phyloP scores from a whole-genome alignment of 2,888 invertebrate genomes.

The Dolomedes plantarius region DNA sequence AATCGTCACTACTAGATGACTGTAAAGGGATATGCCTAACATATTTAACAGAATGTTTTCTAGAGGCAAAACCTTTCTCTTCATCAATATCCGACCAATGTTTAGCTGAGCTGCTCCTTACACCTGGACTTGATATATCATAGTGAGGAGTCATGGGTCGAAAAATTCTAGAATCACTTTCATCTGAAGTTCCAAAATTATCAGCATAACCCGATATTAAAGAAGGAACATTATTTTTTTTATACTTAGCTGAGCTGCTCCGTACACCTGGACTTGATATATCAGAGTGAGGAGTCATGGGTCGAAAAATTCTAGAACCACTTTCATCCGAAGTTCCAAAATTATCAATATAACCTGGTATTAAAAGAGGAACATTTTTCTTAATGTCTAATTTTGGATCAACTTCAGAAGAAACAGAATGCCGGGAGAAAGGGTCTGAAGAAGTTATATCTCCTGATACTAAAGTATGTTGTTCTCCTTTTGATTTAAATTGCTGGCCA shows the following conservation, averaged over 20 bases:
- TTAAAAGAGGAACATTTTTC: background rate
- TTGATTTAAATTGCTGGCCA: too few species aligned
- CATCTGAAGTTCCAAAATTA: background rate
- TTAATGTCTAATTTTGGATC: too few species aligned
- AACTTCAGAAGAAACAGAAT: too few species aligned
- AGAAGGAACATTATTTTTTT: background rate
- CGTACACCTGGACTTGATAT: slow-evolving; percentile 7
- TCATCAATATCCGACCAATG: too few species aligned
- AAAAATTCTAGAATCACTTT: background rate
- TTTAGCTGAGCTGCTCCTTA: too few species aligned
- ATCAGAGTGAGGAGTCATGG: slow-evolving; percentile 23
- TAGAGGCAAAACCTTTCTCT: too few species aligned
- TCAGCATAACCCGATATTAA: background rate
- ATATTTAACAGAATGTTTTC: too few species aligned
- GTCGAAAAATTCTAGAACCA: background rate
- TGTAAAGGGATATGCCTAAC: too few species aligned
- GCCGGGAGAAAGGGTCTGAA: too few species aligned
- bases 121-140: slow-evolving; percentile 11
- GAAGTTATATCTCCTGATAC: too few species aligned
- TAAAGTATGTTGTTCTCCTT: too few species aligned
- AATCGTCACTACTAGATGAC: background rate
- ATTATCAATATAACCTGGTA: background rate
- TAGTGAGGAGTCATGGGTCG: slow-evolving; percentile 19
- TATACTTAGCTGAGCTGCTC: too few species aligned
- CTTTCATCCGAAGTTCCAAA: background rate